Conservation (phyloP, 1,140 invertebrate genomes). For the Drosophila kohkoa region DNA sequence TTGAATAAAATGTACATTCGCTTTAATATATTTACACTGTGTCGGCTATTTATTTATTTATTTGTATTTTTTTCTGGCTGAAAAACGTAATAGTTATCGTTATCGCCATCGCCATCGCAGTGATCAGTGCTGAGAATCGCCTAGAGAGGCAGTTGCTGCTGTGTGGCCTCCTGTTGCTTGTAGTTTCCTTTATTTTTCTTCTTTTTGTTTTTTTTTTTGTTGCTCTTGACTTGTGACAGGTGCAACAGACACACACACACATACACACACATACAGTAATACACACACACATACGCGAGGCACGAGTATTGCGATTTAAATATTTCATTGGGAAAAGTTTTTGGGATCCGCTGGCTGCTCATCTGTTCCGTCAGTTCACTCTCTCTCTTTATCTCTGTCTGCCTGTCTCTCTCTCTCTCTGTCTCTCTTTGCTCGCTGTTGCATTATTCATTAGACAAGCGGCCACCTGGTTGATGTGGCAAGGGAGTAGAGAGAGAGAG, state of each 20-base stretch:
- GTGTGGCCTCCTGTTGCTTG: background rate
- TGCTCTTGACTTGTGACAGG: slow-evolving; percentile 12
- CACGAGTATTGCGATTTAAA: slow-evolving; percentile 68
- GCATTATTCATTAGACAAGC: slow-evolving; percentile 74
- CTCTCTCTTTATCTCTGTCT: background rate
- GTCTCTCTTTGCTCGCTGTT: slow-evolving; percentile 35
- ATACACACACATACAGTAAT: slow-evolving; percentile 12
- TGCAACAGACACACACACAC: background rate
- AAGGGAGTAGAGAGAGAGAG: background rate
- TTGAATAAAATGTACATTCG: too few relatives aligned
- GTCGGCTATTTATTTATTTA: background rate
- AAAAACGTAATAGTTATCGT: background rate
- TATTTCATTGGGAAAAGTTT: slow-evolving; percentile 75
- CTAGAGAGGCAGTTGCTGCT: slow-evolving; percentile 12
- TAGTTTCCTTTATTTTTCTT: slow-evolving; percentile 6
- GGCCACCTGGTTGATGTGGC: slow-evolving; percentile 50
- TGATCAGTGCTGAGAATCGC: slow-evolving; percentile 15
- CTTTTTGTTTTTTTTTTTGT: background rate
- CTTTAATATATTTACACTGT: too few relatives aligned
- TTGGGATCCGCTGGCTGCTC: slow-evolving; percentile 38
- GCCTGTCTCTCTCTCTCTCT: too few relatives aligned
- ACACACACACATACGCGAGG: slow-evolving; percentile 13
- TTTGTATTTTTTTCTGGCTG: background rate
- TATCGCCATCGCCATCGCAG: slow-evolving; percentile 5
- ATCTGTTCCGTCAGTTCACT: slow-evolving; percentile 31